Conservation (phyloP, 2,888 invertebrate genomes). For the Cantharis rufa region DNA sequence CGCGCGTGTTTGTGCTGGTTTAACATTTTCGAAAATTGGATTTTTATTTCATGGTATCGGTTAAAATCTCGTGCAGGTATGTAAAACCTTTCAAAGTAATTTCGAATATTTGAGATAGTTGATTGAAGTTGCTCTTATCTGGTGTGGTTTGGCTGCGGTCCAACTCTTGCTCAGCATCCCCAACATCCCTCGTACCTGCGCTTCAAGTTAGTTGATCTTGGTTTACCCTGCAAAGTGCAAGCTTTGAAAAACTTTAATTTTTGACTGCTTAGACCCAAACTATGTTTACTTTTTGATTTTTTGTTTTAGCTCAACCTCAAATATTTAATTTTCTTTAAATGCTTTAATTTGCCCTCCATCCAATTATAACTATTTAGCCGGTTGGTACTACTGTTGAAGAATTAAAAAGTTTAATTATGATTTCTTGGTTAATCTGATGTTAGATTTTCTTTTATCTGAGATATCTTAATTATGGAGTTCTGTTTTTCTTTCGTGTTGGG, state of each 20-base stretch:
- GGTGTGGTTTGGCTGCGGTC: constrained; percentile 38
- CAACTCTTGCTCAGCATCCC: constrained; percentile 34
- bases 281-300: not conserved
- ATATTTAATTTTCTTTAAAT: not conserved
- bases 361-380: not conserved
- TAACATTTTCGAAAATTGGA: not conserved
- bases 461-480: not conserved
- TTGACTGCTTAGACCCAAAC: not conserved
- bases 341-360: not conserved
- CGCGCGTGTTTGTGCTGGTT: not conserved
- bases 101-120: constrained; percentile 20
- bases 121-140: constrained; percentile 34
- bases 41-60: not conserved
- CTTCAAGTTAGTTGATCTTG: constrained; percentile 8
- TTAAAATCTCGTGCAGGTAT: constrained; percentile 1
- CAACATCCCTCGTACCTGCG: constrained; percentile 12
- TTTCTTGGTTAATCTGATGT: not conserved
- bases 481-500: not conserved
- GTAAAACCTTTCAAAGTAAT: constrained; percentile 10
- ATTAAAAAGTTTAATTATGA: not conserved
- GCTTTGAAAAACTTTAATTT: constrained; percentile 29
- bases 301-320: not conserved
- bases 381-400: not conserved
- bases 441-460: not conserved
- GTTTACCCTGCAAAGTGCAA: constrained; percentile 24